These are phyloP conservation scores for Aphrophora alni DNA, from an alignment of 2,888 invertebrate species.

Conservation along the genomic window DNA sequence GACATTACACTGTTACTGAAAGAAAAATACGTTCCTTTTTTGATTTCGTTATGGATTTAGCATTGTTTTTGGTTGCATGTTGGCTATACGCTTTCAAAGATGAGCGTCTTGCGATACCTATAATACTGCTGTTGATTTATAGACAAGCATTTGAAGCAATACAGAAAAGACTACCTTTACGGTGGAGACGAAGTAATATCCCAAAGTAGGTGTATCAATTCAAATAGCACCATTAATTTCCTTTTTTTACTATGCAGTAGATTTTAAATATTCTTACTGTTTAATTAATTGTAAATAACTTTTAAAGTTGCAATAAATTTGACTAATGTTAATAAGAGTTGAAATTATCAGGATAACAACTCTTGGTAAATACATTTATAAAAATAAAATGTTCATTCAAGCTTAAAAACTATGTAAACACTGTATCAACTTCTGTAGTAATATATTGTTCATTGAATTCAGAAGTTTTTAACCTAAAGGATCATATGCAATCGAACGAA, in stretches of 20 bases:
- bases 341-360: too few relatives aligned
- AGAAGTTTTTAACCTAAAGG: too few relatives aligned
- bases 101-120: constrained; percentile 79
- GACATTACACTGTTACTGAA: constrained; percentile 20
- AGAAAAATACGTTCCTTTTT: constrained; percentile 58
- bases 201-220: neutral
- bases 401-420: too few relatives aligned
- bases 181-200: neutral
- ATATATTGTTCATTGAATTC: too few relatives aligned
- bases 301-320: neutral
- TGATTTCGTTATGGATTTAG: constrained; percentile 76
- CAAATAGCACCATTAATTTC: neutral
- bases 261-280: neutral
- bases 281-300: neutral
- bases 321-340: too few relatives aligned
- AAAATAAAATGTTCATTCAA: too few relatives aligned
- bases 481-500: too few relatives aligned
- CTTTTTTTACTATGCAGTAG: neutral
- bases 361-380: too few relatives aligned
- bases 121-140: constrained; percentile 77
- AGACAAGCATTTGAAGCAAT: constrained; percentile 75
- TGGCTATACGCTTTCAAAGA: constrained; percentile 84
- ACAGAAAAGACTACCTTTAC: constrained; percentile 56
- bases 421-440: too few relatives aligned
- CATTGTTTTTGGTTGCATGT: constrained; percentile 75